phyloP scores from a whole-genome alignment of 2,888 invertebrate genomes.

The Zootermopsis nevadensis region DNA sequence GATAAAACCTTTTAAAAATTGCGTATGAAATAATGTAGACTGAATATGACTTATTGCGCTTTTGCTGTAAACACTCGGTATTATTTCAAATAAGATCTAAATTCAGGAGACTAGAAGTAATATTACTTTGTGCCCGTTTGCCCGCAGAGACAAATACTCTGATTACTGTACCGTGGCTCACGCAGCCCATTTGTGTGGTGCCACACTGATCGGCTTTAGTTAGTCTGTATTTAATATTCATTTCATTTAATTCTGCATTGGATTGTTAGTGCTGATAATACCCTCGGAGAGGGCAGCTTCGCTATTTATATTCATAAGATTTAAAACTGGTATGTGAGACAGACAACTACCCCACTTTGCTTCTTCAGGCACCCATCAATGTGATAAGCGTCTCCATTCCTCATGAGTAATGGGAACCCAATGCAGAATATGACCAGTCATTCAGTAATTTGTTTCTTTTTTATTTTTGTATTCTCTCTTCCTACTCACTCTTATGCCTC shows the following conservation, averaged over 20 bases:
- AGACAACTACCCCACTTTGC: not conserved
- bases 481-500: conserved; percentile 21
- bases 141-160: not conserved
- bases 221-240: conserved; percentile 29
- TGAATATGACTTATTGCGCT: not conserved
- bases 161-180: not conserved
- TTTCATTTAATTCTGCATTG: conserved; percentile 30
- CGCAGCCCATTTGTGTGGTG: not conserved
- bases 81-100: not conserved
- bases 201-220: conserved; percentile 17
- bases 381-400: conserved; percentile 25
- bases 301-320: conserved; percentile 33
- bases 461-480: not conserved
- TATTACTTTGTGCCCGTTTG: not conserved
- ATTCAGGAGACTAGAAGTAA: not conserved
- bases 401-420: conserved; percentile 49
- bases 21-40: no score
- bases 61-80: not conserved
- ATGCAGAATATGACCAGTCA: conserved; percentile 71
- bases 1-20: no score
- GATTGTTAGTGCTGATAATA: conserved; percentile 30
- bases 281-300: not conserved
- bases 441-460: conserved; percentile 67
- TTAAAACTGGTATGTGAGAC: conserved; percentile 9
- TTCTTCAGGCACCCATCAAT: conserved; percentile 22